Conservation (phyloP, 2,888 invertebrate species). For the Lepidochrysops patricia region DNA sequence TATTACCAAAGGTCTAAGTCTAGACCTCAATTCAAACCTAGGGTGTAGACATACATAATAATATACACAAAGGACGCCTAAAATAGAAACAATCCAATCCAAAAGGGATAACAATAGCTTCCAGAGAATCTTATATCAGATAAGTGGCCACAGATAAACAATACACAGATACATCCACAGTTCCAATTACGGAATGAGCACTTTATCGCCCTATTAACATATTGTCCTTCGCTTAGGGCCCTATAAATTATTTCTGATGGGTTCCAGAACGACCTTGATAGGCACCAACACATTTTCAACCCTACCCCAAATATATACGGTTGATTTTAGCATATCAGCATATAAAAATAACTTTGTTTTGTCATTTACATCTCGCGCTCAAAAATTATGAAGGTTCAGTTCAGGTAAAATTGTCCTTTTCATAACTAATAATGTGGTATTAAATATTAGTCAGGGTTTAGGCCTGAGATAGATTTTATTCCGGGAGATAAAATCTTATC, state of each 20-base stretch:
- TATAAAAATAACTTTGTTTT: neutral
- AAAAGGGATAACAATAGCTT: neutral
- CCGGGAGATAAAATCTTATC: neutral
- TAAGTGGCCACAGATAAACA: neutral
- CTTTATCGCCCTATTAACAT: conserved; percentile 11
- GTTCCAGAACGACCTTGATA: conserved; percentile 6
- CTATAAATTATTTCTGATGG: conserved; percentile 9
- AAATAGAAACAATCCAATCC: neutral
- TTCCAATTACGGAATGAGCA: conserved; percentile 10
- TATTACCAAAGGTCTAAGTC: neutral
- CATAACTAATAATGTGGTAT: neutral
- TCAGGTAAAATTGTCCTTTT: conserved; percentile 6
- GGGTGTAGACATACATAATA: neutral
- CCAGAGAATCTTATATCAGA: neutral
- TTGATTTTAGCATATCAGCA: neutral
- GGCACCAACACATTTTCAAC: neutral
- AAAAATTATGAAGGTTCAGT: conserved; percentile 12
- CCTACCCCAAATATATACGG: neutral
- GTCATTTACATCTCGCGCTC: conserved; percentile 1
- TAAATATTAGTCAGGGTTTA: neutral
- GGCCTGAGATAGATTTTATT: neutral
- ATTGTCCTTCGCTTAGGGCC: conserved; percentile 5
- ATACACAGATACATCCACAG: neutral
- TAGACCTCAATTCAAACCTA: neutral
- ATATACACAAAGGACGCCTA: neutral